phyloP scores from a whole-genome alignment of 23 tunicate species.

The Trididemnum nubilum region DNA sequence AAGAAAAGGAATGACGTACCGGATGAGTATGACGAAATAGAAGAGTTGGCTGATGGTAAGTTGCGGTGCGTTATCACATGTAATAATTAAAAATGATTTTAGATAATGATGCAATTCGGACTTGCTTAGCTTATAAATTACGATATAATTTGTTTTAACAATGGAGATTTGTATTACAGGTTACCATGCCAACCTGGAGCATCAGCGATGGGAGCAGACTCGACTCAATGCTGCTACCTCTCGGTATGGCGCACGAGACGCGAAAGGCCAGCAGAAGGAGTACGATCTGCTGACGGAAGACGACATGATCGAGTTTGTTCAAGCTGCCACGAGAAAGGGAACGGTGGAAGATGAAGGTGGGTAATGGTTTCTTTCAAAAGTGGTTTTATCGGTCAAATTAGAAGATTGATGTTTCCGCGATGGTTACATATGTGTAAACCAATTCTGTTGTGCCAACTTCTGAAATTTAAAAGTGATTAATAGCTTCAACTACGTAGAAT shows the following conservation, averaged over 20 bases:
- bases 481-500: no score
- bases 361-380: neutral
- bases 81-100: no score
- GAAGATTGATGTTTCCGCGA: no score
- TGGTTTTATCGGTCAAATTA: neutral
- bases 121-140: no score
- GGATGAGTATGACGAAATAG: slow-evolving; percentile 87
- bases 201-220: slow-evolving; percentile 91
- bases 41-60: slow-evolving; percentile 42
- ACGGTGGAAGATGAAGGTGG: slow-evolving; percentile 71
- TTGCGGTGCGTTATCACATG: no score
- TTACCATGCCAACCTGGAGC: slow-evolving; percentile 67
- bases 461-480: no score
- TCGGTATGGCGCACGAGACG: slow-evolving; percentile 87
- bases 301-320: slow-evolving; percentile 97
- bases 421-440: no score
- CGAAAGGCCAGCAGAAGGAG: slow-evolving; percentile 47
- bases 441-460: no score
- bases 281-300: slow-evolving; percentile 95
- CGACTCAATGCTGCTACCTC: slow-evolving; percentile 77
- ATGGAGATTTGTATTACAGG: slow-evolving; percentile 32
- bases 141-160: no score
- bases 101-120: no score
- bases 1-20: slow-evolving; percentile 65
- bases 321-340: slow-evolving; percentile 89